Percentiles rank a stretch among this genome's conserved stretches.
Conservation (phyloP, 2,888 invertebrate species). For the Chymomyza amoena region DNA sequence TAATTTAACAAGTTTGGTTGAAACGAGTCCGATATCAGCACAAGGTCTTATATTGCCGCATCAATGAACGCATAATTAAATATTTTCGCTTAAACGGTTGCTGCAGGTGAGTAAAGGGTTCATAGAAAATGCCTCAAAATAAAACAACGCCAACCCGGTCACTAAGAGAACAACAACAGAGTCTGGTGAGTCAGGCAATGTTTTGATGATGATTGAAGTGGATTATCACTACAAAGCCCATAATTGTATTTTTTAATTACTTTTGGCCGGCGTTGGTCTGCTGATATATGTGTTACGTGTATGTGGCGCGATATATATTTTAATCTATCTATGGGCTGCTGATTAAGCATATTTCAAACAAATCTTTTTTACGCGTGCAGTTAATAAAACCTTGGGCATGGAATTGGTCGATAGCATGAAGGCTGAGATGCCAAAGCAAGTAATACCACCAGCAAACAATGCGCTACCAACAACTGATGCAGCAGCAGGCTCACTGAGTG, state of each 20-base stretch:
- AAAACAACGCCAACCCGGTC: conserved; percentile 35
- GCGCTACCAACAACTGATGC: conserved; percentile 27
- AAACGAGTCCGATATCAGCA: neutral
- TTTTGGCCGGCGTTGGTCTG: conserved; percentile 49
- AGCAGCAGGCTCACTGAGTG: conserved; percentile 78
- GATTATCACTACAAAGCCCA: conserved; percentile 49
- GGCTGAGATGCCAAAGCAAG: conserved; percentile 9
- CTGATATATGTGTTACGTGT: conserved; percentile 44
- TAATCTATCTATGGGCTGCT: conserved; percentile 41
- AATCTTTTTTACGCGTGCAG: conserved; percentile 21
- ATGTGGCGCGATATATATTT: conserved; percentile 55
- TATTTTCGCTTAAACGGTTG: conserved; percentile 14
- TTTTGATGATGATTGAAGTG: conserved; percentile 55
- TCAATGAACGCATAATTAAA: neutral
- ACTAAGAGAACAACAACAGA: conserved; percentile 24
- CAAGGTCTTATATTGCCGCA: neutral
- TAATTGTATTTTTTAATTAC: conserved; percentile 3
- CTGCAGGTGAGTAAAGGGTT: conserved; percentile 34
- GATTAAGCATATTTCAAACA: conserved; percentile 34
- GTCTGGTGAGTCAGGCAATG: conserved; percentile 49
- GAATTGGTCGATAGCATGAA: conserved; percentile 34
- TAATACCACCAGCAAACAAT: conserved; percentile 14
- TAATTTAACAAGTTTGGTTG: neutral
- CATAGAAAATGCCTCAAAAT: neutral
- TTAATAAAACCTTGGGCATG: conserved; percentile 45